Evolutionary conservation across 2,888 invertebrate species (phyloP), one percentile per base, ranked within the genome.

Genomic region (Polymixis lichenea): DNA sequence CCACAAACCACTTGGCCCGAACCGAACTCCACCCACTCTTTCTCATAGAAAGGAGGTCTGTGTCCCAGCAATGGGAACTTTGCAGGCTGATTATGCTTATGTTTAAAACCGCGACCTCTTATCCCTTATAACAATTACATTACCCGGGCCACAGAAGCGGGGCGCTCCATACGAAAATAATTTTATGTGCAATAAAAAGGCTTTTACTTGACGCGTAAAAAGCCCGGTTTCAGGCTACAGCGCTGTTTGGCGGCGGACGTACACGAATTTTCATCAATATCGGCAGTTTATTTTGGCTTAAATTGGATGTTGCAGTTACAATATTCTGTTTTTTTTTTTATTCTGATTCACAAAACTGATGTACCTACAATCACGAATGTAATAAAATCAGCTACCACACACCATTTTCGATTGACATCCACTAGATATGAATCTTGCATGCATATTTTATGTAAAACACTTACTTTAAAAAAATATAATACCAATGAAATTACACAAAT

Each of bases 101-200:
- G 3, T 32, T 64, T 8, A 49, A 74, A 76, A 56, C 19, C 86
- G 85, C 85, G 71, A 13, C 13, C 43, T 65, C 74, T 38, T 66
- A 58, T 81, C 7, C 0, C 49, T 81, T 83, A 71, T 7, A 58
- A 62, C 80, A 80, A 67, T 77, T 68, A 85, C 83, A 86, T 85
- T 84, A 86, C 85, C 87, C 85, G 88, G 82, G 74, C 85, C 84
- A 86, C 88, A 89, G 89, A 89, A 87, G 84, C 86, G 82, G 79
- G 84, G 87, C 82, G 88, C 87, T 88, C 88, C 87, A 90, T 91
- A 93, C 93, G 85, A 93, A 94, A 94, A 94, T 94, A 94, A 93
- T 93, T 94, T 94, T 93, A 94, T 93, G 93, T 91, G 92, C 88
- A 89, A 93, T 94, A 94, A 94, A 94, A 94, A 92, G 88, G 91